phyloP scores from a whole-genome alignment of 2,797 vertebrate species.

The Notolepis coatsorum region DNA sequence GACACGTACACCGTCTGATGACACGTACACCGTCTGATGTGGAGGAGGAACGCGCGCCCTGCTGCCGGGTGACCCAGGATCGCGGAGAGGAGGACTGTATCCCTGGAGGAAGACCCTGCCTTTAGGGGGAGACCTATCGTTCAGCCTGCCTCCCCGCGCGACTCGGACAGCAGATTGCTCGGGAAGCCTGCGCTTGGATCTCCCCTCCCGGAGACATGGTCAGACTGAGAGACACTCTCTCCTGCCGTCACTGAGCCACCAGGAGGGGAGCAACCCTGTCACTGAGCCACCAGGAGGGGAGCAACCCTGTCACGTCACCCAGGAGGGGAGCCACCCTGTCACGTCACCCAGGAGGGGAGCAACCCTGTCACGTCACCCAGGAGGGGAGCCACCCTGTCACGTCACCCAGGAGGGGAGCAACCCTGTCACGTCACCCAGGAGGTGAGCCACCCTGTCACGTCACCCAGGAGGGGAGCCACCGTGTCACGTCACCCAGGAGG shows the following conservation, averaged over 20 bases:
- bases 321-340: too few relatives aligned
- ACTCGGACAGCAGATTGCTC: conserved; percentile 45
- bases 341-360: too few relatives aligned
- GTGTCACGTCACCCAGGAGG: too few relatives aligned
- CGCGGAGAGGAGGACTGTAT: conserved; percentile 27
- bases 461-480: too few relatives aligned
- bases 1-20: conserved; percentile 35
- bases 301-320: neutral
- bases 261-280: too few relatives aligned
- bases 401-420: too few relatives aligned
- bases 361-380: too few relatives aligned
- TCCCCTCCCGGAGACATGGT: neutral
- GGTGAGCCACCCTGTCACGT: too few relatives aligned
- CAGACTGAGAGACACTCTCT: neutral
- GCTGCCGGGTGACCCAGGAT: conserved; percentile 22
- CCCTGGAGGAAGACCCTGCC: conserved; percentile 42
- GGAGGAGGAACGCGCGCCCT: conserved; percentile 7
- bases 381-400: too few relatives aligned
- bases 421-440: too few relatives aligned
- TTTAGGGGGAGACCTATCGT: conserved; percentile 28
- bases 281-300: neutral
- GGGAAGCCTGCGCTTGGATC: conserved; percentile 32
- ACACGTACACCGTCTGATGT: conserved; percentile 24
- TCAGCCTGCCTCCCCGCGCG: conserved; percentile 28
- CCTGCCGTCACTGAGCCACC: neutral